Percentiles rank a stretch among this genome's conserved stretches.
Evolutionary conservation across 2,797 vertebrate species (phyloP).

Genomic region (Rhadinocentrus ornatus): DNA sequence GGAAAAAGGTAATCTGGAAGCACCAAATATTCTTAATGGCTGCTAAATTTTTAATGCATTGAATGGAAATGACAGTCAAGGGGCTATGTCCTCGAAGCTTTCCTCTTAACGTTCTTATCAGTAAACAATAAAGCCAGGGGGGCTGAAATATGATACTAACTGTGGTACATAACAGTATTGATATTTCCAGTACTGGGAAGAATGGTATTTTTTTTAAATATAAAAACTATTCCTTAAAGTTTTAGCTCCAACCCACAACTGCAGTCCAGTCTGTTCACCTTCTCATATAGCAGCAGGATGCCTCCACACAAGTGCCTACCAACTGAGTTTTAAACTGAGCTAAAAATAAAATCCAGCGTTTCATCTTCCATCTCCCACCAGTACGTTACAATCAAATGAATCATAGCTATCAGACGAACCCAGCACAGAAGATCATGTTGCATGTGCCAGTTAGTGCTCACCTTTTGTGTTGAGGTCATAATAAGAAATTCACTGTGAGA

Average conservation of each 20-base stretch:
- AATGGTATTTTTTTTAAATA: too few relatives aligned
- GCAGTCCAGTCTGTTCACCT: not conserved
- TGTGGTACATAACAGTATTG: too few relatives aligned
- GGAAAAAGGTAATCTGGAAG: constrained; percentile 16
- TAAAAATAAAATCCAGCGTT: constrained; percentile 34
- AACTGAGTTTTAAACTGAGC: constrained; percentile 18
- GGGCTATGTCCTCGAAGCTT: constrained; percentile 14
- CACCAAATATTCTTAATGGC: constrained; percentile 25
- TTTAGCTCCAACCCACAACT: not conserved
- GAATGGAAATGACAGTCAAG: constrained; percentile 38
- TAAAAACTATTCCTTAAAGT: not conserved
- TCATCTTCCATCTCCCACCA: constrained; percentile 21
- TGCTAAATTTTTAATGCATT: constrained; percentile 60
- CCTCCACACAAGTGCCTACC: not conserved
- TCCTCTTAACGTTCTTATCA: constrained; percentile 30
- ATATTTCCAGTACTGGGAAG: too few relatives aligned
- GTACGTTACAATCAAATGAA: constrained; percentile 37
- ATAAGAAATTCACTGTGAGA: constrained; percentile 27
- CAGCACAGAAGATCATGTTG: constrained; percentile 9
- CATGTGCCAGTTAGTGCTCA: constrained; percentile 32
- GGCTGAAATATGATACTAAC: not conserved
- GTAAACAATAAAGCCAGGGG: constrained; percentile 10
- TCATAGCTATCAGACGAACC: constrained; percentile 30
- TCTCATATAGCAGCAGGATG: constrained; percentile 1
- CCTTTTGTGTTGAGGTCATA: constrained; percentile 22